Evolutionary conservation across 2,797 vertebrate species (phyloP), one percentile per base, ranked within the genome.

Genomic region (Pangasius krempfi): DNA sequence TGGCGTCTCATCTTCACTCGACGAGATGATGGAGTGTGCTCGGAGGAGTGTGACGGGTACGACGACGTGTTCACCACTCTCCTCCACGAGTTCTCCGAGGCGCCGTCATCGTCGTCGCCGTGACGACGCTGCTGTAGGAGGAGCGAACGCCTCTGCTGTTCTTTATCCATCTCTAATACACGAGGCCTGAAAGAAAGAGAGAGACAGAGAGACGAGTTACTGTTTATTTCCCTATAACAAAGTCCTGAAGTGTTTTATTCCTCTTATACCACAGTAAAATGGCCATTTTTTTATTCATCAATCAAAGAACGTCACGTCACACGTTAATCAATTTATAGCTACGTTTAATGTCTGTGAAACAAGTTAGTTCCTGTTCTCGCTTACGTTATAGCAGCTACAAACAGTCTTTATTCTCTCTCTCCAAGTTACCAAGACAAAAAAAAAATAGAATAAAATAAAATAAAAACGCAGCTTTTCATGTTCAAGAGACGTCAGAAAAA

Each of bases 121-220:
- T 96, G 95, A 64, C 96, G 97, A 89, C 96, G 96, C 85, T 96
- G 93, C 47, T 66, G 92, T 44, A 94, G 94, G 27, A 91, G 20
- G 0, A 95, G 93, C 1, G 98, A 98, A 60, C 96, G 97, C 88
- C 98, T 96, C 94, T 99, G 99, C 94, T 99, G 98, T 91, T 99
- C 99, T 93, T 99, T 99, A 94, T 99, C 99, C 99, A 99, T 99
- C 94, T 99, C 99, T 68, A 99, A 95, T 90, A 99, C 95, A 64
- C 99, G 96, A 20, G 98, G 99, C 94, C 99, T 99, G 90, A 0
- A 4, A 87, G 68, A 73, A n/a, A 27, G 18, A 16, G 27, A 22
- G 16, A 60, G 54, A 33, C 33, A 79, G 14, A 78, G 64, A 60
- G 12, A 75, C 1, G 27, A 2, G 64, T 68, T 60, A 60, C 64